These are phyloP conservation scores for Alviniconcha marisindica DNA, from an alignment of 1,140 invertebrate genomes.

Conservation along the genomic window DNA sequence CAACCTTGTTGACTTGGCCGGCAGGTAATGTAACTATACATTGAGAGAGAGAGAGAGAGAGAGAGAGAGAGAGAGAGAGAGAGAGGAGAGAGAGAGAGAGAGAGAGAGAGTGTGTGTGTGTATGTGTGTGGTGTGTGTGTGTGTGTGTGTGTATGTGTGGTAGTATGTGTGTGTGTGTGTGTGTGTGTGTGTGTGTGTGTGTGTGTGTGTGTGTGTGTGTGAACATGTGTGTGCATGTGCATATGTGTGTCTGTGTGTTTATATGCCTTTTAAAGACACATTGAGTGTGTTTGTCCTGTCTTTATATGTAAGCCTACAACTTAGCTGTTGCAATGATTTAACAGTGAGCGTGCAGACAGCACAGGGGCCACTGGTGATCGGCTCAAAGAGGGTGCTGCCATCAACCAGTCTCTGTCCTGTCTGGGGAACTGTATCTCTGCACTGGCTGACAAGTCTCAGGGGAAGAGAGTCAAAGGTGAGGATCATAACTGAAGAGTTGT, in stretches of 20 bases:
- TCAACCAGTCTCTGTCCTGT: constrained; percentile 81
- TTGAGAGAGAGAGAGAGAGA: neutral
- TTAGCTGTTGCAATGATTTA: no score
- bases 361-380: constrained; percentile 81
- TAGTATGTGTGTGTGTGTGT: no score
- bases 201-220: neutral
- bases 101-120: neutral
- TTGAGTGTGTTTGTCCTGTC: no score
- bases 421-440: constrained; percentile 82
- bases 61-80: no score
- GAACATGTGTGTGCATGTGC: neutral
- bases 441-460: constrained; percentile 72
- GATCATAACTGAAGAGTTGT: neutral
- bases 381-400: constrained; percentile 82
- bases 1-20: constrained; percentile 82
- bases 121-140: constrained; percentile 1
- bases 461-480: constrained; percentile 47
- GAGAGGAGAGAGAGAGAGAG: no score
- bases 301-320: no score
- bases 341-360: constrained; percentile 80
- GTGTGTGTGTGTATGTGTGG: neutral
- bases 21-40: constrained; percentile 76
- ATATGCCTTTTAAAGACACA: no score
- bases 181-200: neutral
- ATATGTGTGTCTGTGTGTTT: neutral